Base-by-base conservation (phyloP, 1,140 invertebrate genomes). In the Pseudomyrmex flavicornis region DNA sequence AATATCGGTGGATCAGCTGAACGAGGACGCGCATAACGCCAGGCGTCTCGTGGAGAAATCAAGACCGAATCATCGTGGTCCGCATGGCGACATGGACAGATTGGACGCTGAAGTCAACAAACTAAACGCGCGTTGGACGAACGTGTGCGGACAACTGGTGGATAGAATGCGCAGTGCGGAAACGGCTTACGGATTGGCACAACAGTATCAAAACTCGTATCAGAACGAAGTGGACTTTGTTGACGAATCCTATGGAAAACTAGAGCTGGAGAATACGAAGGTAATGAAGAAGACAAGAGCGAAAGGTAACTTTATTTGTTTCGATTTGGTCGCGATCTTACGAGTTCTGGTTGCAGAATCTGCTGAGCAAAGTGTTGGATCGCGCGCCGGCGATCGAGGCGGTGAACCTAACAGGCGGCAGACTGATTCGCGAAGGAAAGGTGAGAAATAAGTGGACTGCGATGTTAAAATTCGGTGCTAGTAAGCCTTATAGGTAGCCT, bases 371-470 rank as follows among this genome's bases (percentile, higher is more conserved):
- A 92, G 97, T 99, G 83, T 96, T 98, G 90, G 98, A 99, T 94
- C 96, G 97, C 91, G 98, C 97, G 87, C 97, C 97, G 89, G 97
- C 97, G 92, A 98, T 99, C 91, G 99, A 99, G 95, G 97, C 98
- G 92, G 98, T 99, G 90, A 99, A 99, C 95, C 95, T 97, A 87
- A 97, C 98, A 92, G 99, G 99, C 89, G 98, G 98, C 92, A 96
- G 98, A 93, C 98, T 98, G 94, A 99, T 99, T 91, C 96, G 98
- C 86, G 99, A 99, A 95, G 98, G 98, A 86, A 99, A 99, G 98
- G 98, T 99, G 98, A 96, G 91, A 91, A 72, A 22, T 7, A 72
- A 68, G 58, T 73, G 80, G 85, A 76, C 74, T 63, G 35, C 85
- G 26, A 54, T 75, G 73, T 86, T 35, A 69, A 50, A 62, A 73